phyloP scores from a whole-genome alignment of 1,140 invertebrate genomes.

The Phortica variegata region DNA sequence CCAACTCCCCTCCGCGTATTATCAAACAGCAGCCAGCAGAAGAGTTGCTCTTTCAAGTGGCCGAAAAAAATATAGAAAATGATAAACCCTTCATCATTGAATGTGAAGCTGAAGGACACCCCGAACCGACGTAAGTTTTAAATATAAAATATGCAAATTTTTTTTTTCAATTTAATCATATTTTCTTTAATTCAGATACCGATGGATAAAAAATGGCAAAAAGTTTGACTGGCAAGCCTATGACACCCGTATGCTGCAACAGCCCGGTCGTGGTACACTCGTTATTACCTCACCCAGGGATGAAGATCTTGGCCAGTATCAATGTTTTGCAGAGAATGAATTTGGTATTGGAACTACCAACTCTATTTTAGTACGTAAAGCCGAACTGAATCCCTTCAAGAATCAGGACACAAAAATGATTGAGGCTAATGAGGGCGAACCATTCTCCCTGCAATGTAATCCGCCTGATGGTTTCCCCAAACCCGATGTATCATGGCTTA shows the following conservation, averaged over 20 bases:
- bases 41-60: slow-evolving; percentile 89
- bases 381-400: slow-evolving; percentile 90
- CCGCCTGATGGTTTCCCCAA: slow-evolving; percentile 93
- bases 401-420: slow-evolving; percentile 68
- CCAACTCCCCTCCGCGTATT: slow-evolving; percentile 83
- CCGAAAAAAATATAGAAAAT: slow-evolving; percentile 75
- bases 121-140: slow-evolving; percentile 79
- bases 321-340: slow-evolving; percentile 95
- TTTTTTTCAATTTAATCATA: background rate
- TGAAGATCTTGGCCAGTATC: slow-evolving; percentile 94
- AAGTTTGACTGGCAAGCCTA: slow-evolving; percentile 87
- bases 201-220: slow-evolving; percentile 96
- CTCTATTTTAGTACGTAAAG: slow-evolving; percentile 91
- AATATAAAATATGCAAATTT: background rate
- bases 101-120: slow-evolving; percentile 91
- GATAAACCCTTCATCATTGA: slow-evolving; percentile 94
- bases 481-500: slow-evolving; percentile 90
- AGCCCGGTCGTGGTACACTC: slow-evolving; percentile 86
- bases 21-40: slow-evolving; percentile 88
- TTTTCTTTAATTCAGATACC: slow-evolving; percentile 69
- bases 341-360: slow-evolving; percentile 93
- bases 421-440: slow-evolving; percentile 80
- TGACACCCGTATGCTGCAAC: slow-evolving; percentile 89
- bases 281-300: slow-evolving; percentile 84
- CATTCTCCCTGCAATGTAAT: slow-evolving; percentile 82